Evolutionary conservation across 2,888 invertebrate genomes (phyloP).

Genomic region (Eumerus sabulonum): DNA sequence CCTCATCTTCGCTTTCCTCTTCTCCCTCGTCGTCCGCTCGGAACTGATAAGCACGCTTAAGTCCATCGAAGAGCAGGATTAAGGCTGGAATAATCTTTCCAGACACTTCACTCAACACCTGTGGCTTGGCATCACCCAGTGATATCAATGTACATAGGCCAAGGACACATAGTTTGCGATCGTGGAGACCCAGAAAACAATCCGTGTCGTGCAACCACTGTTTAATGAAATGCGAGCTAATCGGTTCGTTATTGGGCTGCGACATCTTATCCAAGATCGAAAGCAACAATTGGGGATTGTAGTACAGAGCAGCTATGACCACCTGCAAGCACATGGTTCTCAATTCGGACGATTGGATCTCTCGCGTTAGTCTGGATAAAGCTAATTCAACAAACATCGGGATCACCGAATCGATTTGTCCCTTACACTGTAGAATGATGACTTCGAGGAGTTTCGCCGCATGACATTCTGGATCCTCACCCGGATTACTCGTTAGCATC

Average conservation of each 20-base stretch:
- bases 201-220: conserved; percentile 98
- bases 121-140: conserved; percentile 87
- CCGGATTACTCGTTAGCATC: conserved; percentile 85
- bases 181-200: conserved; percentile 95
- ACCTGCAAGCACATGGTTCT: conserved; percentile 96
- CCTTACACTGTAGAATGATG: conserved; percentile 94
- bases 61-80: conserved; percentile 94
- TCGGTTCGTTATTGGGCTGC: conserved; percentile 86
- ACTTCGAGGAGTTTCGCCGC: conserved; percentile 98
- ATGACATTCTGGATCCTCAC: conserved; percentile 96
- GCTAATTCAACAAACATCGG: conserved; percentile 94
- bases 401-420: conserved; percentile 93
- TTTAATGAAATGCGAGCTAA: conserved; percentile 94
- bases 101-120: conserved; percentile 87
- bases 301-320: conserved; percentile 95
- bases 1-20: conserved; percentile 87
- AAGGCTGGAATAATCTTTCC: conserved; percentile 92
- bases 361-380: conserved; percentile 90
- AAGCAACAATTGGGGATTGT: conserved; percentile 91
- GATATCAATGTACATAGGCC: conserved; percentile 94
- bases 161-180: conserved; percentile 95
- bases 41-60: conserved; percentile 94
- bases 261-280: conserved; percentile 87
- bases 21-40: conserved; percentile 89
- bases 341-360: conserved; percentile 95